Evolutionary conservation across 2,888 invertebrate genomes (phyloP), one percentile per base, ranked within the genome.

Genomic region (Saturnia japonica): DNA sequence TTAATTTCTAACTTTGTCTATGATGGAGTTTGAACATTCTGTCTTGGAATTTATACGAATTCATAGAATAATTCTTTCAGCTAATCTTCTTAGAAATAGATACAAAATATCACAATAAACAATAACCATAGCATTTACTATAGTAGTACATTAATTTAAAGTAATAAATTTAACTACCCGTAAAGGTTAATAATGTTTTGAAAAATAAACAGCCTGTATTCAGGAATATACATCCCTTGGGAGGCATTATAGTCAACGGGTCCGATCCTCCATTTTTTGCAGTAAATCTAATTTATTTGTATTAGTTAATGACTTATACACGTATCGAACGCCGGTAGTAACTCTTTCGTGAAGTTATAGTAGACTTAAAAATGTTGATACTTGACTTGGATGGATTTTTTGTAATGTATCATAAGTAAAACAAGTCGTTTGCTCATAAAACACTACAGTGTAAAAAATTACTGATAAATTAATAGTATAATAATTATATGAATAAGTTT

Each of bases 211-310:
- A 88, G 2, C 82, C 90, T 86, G 85, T 91, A 86, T 75, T 73
- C 40, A 82, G 83, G 82, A 85, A 81, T 78, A 85, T n/a, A n/a
- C n/a, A n/a, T 89, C 91, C 90, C 91, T 73, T 68, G 88, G 86
- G 90, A 84, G 80, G 88, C 86, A 90, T 90, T 89, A 88, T 85
- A 85, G 87, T 84, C 84, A 80, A 76, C 81, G 82, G 82, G 80
- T 80, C 82, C 81, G 82, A 86, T 88, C 85, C 87, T 84, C 86
- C 85, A 91, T 92, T 94, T 94, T 94, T 94, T 92, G 89, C 88
- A 84, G 89, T 89, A 93, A 93, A 94, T 93, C 93, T 92, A 93
- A 93, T 93, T 92, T 94, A 93, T 94, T 93, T 93, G 92, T 92
- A 93, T 94, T 93, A 93, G 92, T 91, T 93, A 94, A 94, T 93